Conservation (phyloP, 2,797 vertebrate genomes). For the Epinephelus coioides region DNA sequence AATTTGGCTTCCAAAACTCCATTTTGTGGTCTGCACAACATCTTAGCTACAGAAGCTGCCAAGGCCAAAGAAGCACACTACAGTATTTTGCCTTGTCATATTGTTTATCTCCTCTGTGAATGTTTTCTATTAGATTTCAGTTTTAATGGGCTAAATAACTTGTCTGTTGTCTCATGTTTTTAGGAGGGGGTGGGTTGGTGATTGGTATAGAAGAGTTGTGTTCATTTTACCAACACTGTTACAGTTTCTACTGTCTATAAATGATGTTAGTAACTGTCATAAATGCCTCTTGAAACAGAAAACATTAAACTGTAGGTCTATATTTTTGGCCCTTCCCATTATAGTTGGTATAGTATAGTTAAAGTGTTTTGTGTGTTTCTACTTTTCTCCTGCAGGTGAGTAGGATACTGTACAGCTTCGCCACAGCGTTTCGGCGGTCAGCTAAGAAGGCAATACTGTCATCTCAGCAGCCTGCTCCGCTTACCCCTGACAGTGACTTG, state of each 20-base stretch:
- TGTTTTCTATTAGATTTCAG: not conserved
- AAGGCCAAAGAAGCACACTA: not conserved
- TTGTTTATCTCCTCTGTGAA: not conserved
- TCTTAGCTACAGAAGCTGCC: slow-evolving; percentile 12
- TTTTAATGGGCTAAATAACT: not conserved
- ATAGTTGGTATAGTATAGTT: not conserved
- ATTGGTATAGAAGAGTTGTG: no score
- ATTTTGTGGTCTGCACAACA: not conserved
- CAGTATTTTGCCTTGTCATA: not conserved
- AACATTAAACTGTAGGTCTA: not conserved
- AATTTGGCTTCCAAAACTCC: slow-evolving; percentile 1
- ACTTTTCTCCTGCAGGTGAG: slow-evolving; percentile 89
- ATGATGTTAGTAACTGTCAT: not conserved
- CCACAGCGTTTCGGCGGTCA: slow-evolving; percentile 97
- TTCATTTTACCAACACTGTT: no score
- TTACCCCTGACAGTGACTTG: slow-evolving; percentile 96
- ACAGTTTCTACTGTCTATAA: not conserved
- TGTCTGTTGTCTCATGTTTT: not conserved
- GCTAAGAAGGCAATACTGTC: slow-evolving; percentile 91
- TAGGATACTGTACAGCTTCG: slow-evolving; percentile 98
- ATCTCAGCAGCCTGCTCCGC: slow-evolving; percentile 88
- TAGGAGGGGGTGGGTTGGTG: no score
- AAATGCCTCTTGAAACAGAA: not conserved
- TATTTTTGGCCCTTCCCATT: not conserved
- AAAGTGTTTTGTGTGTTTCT: slow-evolving; percentile 1